Percentiles rank a stretch among this genome's conserved stretches.
phyloP scores from a whole-genome alignment of 2,113 vertebrate species.

The Sorex fumeus region DNA sequence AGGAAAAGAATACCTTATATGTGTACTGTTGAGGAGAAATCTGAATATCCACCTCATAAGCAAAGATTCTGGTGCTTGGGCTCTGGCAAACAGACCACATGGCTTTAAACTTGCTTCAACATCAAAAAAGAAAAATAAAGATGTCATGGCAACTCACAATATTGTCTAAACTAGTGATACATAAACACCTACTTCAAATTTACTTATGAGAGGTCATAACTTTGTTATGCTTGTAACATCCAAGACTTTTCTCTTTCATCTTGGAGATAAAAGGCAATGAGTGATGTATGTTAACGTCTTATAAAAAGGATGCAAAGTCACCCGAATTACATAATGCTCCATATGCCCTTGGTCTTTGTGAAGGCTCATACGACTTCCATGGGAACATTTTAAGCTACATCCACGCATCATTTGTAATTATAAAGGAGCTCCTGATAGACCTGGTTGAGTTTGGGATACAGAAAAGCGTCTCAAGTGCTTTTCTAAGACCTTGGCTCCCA shows the following conservation, averaged over 20 bases:
- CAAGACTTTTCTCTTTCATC: slow-evolving; percentile 31
- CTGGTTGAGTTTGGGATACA: slow-evolving; percentile 41
- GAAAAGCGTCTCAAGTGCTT: slow-evolving; percentile 59
- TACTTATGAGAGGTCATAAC: neutral
- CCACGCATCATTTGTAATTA: neutral
- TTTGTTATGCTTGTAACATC: slow-evolving; percentile 7
- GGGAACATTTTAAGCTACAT: neutral
- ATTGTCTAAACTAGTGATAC: neutral
- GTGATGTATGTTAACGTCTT: slow-evolving; percentile 8
- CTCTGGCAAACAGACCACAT: neutral
- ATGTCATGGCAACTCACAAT: neutral
- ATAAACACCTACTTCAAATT: neutral
- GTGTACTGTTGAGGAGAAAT: neutral
- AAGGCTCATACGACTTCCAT: neutral
- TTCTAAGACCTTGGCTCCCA: slow-evolving; percentile 59
- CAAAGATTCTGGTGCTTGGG: neutral
- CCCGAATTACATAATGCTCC: slow-evolving; percentile 2
- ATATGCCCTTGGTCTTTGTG: slow-evolving; percentile 10
- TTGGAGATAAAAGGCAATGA: slow-evolving; percentile 41
- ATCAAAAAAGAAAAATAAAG: neutral
- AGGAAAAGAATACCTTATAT: neutral
- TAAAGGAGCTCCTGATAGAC: slow-evolving; percentile 55
- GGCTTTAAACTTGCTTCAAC: neutral
- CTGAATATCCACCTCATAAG: neutral
- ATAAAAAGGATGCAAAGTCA: slow-evolving; percentile 60